Evolutionary conservation across 2,888 invertebrate genomes (phyloP).

Genomic region (Neoscelio sp.): DNA sequence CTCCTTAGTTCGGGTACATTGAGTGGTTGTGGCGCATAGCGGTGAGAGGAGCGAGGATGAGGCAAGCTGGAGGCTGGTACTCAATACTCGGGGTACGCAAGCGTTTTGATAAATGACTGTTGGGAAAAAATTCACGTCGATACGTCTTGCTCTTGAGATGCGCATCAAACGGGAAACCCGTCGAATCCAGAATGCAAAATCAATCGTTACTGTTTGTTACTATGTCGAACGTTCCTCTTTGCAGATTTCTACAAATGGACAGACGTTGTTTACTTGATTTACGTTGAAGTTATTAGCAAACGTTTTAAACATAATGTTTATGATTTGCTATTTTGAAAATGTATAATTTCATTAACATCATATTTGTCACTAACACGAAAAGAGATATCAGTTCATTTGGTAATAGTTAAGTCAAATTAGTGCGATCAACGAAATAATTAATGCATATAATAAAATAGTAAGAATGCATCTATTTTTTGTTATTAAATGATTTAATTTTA

Average conservation of each 20-base stretch:
- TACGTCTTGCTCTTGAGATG: conserved; percentile 81
- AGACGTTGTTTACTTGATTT: conserved; percentile 8
- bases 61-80: conserved; percentile 62
- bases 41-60: conserved; percentile 67
- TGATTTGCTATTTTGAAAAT: no score
- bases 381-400: no score
- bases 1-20: conserved; percentile 62
- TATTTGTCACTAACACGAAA: no score
- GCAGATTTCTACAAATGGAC: conserved; percentile 1
- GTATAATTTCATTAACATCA: no score
- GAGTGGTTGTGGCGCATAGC: conserved; percentile 60
- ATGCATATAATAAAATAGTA: no score
- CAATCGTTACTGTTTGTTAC: conserved; percentile 64
- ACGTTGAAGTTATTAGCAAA: conserved; percentile 18
- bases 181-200: conserved; percentile 68
- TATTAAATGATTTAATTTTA: no score
- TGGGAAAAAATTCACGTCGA: conserved; percentile 80
- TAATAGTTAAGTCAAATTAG: no score
- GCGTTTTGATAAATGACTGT: conserved; percentile 81
- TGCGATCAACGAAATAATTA: no score
- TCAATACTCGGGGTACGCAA: conserved; percentile 66
- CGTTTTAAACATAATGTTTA: no score
- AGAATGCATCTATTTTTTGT: no score
- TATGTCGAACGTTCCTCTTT: conserved; percentile 48
- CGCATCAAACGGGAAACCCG: conserved; percentile 69